These are phyloP conservation scores for Sebastes trivittatus DNA, from an alignment of 2,797 vertebrate genomes.

Conservation along the genomic window DNA sequence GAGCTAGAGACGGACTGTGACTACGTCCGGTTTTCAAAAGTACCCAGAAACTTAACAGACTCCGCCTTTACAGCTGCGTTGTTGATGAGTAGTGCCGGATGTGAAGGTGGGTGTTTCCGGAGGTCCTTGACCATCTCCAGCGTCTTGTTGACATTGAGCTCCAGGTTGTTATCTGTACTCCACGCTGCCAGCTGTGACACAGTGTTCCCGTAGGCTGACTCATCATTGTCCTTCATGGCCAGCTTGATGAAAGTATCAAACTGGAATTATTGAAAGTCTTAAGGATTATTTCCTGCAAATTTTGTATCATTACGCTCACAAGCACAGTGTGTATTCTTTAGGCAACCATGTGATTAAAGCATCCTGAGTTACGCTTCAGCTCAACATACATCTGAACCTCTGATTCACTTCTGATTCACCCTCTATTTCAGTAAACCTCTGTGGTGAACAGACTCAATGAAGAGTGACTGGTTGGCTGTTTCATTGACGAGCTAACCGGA, in stretches of 20 bases:
- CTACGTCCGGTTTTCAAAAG: too few species aligned
- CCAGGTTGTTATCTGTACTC: background rate
- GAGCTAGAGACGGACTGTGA: too few species aligned
- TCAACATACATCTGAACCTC: background rate
- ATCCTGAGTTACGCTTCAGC: background rate
- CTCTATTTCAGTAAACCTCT: background rate
- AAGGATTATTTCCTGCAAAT: background rate
- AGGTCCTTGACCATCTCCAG: background rate
- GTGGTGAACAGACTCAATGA: background rate
- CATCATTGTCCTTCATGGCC: background rate
- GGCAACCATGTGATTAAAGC: background rate
- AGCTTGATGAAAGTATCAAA: too few species aligned
- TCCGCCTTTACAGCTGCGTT: background rate
- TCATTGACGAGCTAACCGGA: slow-evolving; percentile 4
- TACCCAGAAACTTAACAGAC: background rate
- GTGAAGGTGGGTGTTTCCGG: background rate
- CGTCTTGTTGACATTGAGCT: background rate
- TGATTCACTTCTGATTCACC: background rate
- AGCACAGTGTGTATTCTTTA: background rate
- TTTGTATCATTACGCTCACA: background rate
- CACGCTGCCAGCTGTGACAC: background rate
- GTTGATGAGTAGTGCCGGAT: background rate
- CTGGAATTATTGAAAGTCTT: background rate
- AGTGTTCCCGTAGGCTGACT: background rate
- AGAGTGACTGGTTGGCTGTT: background rate